Base-by-base conservation (phyloP, 2,888 invertebrate species). In the Steinernema hermaphroditum region DNA sequence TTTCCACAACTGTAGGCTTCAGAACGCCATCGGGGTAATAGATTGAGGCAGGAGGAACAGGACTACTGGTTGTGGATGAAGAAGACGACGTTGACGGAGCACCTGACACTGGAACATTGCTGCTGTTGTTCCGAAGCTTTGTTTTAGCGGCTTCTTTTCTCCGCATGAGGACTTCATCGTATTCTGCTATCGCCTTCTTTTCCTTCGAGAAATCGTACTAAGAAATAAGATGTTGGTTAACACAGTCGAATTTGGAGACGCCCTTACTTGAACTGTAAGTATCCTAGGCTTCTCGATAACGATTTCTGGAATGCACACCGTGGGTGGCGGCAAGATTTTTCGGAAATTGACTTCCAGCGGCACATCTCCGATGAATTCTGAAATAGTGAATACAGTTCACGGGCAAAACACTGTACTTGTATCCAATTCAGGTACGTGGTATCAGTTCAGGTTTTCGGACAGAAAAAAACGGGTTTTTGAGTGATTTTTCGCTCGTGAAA, bases 341-440 rank as follows among this genome's bases (percentile, higher is more conserved):
- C 71, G 50, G 29, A n/a, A 62, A 32, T 54, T 44, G 16, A 79
- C 74, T 54, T 79, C 79, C 74, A 81, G 74, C 2, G 71, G 69
- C 19, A 79, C 69, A 69, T 79, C 78, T n/a, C 44, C 29, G 24
- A 80, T 71, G 54, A 69, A 80, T 71, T 80, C 78, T 78, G 37
- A 54, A 77, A 68, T 2, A 46, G n/a, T n/a, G 62, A 62, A 32
- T 37, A 8, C 4, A 37, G 12, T 37, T 37, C 4, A 12, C 12
- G 12, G 37, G 37, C n/a, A n/a, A n/a, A n/a, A n/a, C n/a, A n/a
- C n/a, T 37, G 37, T 37, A 8, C 37, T 8, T 37, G 6, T 37
- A 8, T 37, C 12, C 37, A 8, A 12, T 37, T 37, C 37, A 37
- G 37, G 12, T 8, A 37, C 37, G 37, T 37, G n/a, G n/a, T n/a